Conservation (phyloP, 2,888 invertebrate genomes). For the Bursaphelenchus okinawaensis region DNA sequence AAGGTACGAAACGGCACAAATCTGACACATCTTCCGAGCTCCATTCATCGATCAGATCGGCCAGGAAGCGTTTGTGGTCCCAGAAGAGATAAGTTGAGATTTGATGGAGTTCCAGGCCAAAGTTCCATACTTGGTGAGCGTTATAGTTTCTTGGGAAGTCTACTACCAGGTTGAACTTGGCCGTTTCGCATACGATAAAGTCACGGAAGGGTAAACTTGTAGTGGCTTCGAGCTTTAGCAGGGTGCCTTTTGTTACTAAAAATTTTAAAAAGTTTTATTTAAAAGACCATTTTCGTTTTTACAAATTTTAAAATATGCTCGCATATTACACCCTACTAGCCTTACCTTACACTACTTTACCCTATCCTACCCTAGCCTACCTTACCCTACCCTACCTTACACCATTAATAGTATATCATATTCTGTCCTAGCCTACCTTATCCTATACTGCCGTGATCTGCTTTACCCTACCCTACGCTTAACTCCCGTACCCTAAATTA, state of each 20-base stretch:
- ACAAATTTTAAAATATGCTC: no score
- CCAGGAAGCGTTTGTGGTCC: slow-evolving; percentile 85
- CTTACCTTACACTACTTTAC: no score
- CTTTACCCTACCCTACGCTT: no score
- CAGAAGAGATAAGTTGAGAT: slow-evolving; percentile 65
- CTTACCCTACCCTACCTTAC: no score
- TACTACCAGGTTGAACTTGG: slow-evolving; percentile 81
- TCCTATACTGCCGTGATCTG: no score
- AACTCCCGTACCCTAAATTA: no score
- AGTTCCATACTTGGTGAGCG: slow-evolving; percentile 87
- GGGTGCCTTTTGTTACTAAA: slow-evolving; percentile 75
- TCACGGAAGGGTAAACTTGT: slow-evolving; percentile 89
- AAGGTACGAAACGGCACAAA: slow-evolving; percentile 87
- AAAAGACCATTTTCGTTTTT: slow-evolving; percentile 79
- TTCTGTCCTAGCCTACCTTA: no score
- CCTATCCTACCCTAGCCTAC: no score
- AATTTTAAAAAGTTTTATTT: slow-evolving; percentile 63
- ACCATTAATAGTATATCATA: no score
- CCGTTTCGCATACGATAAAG: slow-evolving; percentile 84
- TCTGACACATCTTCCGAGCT: slow-evolving; percentile 71
- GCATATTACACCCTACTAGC: no score
- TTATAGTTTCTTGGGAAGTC: slow-evolving; percentile 92
- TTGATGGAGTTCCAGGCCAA: slow-evolving; percentile 71
- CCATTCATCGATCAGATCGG: slow-evolving; percentile 91
- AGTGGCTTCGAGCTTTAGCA: slow-evolving; percentile 87